Evolutionary conservation across 2,797 vertebrate species (phyloP), one percentile per base, ranked within the genome.

Genomic region (Poecilia wingei): DNA sequence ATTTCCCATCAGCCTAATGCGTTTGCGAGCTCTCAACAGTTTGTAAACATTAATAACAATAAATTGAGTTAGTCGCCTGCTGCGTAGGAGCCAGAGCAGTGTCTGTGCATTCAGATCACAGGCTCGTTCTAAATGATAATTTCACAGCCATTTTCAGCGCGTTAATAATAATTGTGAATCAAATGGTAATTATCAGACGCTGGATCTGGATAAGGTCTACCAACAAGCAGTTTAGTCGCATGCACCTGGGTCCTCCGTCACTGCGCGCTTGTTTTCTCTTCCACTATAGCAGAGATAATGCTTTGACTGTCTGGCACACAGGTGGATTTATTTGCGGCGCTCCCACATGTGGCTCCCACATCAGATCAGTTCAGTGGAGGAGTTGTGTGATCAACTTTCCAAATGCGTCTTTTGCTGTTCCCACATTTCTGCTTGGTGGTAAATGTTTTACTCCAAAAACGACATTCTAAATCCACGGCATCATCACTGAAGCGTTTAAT

Each of bases 41-140:
- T 94, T 95, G 94, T 93, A 93, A 95, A 94, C 94, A 94, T 94
- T 95, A 94, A 95, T 94, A 95, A 95, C 91, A 91, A 93, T 94
- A 94, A 94, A 96, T 95, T 91, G 92, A 94, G 93, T 95, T 95
- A 95, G 93, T 80, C 1, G 86, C 90, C 88, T 87, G 92, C 92
- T 89, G 91, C 87, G 86, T 90, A 92, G 93, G 89, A 91, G 82
- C 78, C 3, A 83, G 86, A 81, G 31, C 80, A 88, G 81, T 6
- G 41, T 46, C 87, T 91, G 88, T 86, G 90, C 87, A 91, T 91
- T 93, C 88, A 87, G 86, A 93, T 91, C 89, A 89, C 81, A 78
- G 86, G 83, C 87, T 80, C 81, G 6, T 88, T 95, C 89, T 93
- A 95, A 95, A 95, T 95, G 89, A 90, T 92, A 92, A 94, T 95